Evolutionary conservation across 2,888 invertebrate species (phyloP).

Genomic region (Lumbricus terrestris): DNA sequence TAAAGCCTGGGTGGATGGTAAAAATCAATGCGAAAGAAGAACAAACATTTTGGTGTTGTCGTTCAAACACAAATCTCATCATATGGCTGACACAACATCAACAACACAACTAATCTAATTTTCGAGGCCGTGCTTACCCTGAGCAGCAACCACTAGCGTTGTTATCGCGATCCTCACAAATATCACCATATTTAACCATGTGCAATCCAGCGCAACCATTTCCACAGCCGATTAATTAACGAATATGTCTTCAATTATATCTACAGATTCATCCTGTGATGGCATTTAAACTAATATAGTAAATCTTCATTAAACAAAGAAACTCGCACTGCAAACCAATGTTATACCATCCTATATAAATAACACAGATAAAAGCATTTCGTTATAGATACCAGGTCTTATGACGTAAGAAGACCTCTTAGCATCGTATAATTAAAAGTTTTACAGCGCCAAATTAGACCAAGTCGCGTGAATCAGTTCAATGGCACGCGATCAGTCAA

Average conservation of each 20-base stretch:
- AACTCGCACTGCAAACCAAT: slow-evolving; percentile 3
- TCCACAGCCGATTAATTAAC: slow-evolving; percentile 3
- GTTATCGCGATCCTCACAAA: background rate
- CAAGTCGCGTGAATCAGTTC: too few relatives aligned
- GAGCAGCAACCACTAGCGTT: background rate
- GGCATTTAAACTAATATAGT: background rate
- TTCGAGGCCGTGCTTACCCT: background rate
- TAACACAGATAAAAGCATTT: background rate
- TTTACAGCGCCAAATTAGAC: too few relatives aligned
- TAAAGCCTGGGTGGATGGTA: background rate
- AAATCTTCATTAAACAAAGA: background rate
- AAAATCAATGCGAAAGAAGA: background rate
- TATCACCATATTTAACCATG: background rate
- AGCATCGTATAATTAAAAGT: background rate
- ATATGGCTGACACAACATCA: background rate
- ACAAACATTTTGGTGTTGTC: background rate
- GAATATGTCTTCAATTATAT: background rate
- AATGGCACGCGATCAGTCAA: too few relatives aligned
- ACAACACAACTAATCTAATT: background rate
- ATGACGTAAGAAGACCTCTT: background rate
- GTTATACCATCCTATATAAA: background rate
- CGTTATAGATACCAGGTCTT: background rate
- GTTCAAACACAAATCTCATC: background rate
- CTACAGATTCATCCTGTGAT: background rate
- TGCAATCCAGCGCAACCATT: background rate